phyloP scores from a whole-genome alignment of 2,113 vertebrate species.

The Xenopus laevis region DNA sequence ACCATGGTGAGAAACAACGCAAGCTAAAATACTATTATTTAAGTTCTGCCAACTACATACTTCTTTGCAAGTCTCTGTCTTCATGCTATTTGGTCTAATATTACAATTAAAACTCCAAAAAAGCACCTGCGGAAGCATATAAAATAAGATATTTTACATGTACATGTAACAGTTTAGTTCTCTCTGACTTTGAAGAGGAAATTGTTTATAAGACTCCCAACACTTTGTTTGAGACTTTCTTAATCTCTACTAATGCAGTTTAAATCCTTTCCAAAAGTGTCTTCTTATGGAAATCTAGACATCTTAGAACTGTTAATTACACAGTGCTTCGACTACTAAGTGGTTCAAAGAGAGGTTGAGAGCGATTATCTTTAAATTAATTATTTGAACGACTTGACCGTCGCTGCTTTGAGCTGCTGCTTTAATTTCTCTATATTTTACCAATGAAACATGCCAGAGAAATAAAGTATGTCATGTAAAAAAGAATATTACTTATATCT shows the following conservation, averaged over 20 bases:
- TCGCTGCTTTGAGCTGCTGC: conserved; percentile 15
- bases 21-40: no score
- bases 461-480: conserved; percentile 13
- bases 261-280: conserved; percentile 38
- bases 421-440: conserved; percentile 21
- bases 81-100: no score
- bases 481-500: conserved; percentile 1
- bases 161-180: background rate
- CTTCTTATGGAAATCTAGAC: conserved; percentile 37
- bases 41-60: no score
- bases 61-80: no score
- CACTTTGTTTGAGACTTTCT: conserved; percentile 31
- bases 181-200: background rate
- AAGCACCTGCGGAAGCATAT: no score
- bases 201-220: conserved; percentile 13
- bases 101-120: no score
- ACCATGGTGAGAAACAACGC: no score
- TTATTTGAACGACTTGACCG: conserved; percentile 33
- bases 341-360: conserved; percentile 21
- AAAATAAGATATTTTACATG: background rate
- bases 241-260: conserved; percentile 42
- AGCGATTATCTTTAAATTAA: conserved; percentile 30
- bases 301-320: conserved; percentile 40
- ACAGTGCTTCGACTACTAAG: conserved; percentile 28
- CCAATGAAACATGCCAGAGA: conserved; percentile 12